Base-by-base conservation (phyloP, 2,797 vertebrate genomes). In the Thunnus albacares region DNA sequence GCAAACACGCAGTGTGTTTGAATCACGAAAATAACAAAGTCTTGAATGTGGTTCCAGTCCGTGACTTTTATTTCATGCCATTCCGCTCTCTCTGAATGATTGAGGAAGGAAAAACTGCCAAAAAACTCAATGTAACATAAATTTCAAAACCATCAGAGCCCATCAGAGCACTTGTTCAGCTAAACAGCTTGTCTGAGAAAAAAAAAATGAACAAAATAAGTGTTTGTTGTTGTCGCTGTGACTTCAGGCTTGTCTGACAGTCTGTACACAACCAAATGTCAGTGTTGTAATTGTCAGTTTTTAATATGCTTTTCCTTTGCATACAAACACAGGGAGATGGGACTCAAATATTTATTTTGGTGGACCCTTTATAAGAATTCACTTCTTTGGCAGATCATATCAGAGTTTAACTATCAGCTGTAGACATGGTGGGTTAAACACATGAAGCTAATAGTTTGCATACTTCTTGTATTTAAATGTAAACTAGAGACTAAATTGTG, bases 191-290 rank as follows among this genome's bases (percentile, higher is more conserved):
- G 22, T 56, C 20, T 28, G 18, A 71, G 41, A 68, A 49, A 33
- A 56, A 24, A 30, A 33, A 56, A 24, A 43, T 55, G 43, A 69
- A 28, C 11, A 33, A 28, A 24, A 28, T 53, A 35, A 33, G 20
- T 15, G 55, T 69, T 65, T 64, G 59, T 26, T 53, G 41, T 57
- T 20, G 24, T 24, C 24, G 12, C 49, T 18, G 53, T 12, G 59
- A 65, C 55, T 62, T 70, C 49, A 33, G 73, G 64, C 60, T 47
- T 2, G 41, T 43, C 49, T 56, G 45, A 13, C 55, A 45, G 65
- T 11, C 60, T 38, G n/a, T 0, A 17, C 22, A 24, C 71, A 61
- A 8, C 20, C 28, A 20, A 47, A 59, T 55, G 33, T 38, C 51
- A 49, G 17, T 9, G 3, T 30, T 30, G 5, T 30, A 30, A 30